Percentiles rank a stretch among this genome's conserved stretches.
Evolutionary conservation across 2,797 vertebrate species (phyloP).

Genomic region (Anableps anableps): DNA sequence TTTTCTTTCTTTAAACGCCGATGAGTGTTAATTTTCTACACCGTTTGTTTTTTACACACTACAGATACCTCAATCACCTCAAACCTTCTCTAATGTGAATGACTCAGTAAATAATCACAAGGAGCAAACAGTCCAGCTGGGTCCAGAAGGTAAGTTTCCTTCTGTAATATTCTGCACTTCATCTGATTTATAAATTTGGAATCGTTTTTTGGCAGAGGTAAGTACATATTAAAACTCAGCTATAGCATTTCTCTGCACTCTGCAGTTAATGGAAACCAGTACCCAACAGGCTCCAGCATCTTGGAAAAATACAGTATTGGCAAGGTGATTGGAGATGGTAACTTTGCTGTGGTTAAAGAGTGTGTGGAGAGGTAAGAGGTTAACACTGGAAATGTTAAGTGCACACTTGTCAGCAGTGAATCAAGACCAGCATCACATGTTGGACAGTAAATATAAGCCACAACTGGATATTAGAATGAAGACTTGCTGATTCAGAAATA

Average conservation of each 20-base stretch:
- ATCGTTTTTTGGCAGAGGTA: neutral
- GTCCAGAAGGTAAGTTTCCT: constrained; percentile 87
- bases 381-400: neutral
- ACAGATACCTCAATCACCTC: constrained; percentile 84
- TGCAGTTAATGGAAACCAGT: constrained; percentile 91
- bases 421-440: neutral
- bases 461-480: neutral
- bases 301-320: constrained; percentile 94
- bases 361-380: constrained; percentile 90
- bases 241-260: constrained; percentile 26
- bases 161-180: constrained; percentile 27
- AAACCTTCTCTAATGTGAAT: constrained; percentile 86
- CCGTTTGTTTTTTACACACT: constrained; percentile 30
- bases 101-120: constrained; percentile 80
- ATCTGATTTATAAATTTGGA: constrained; percentile 24
- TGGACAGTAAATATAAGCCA: constrained; percentile 14
- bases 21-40: neutral
- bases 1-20: neutral
- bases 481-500: neutral
- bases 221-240: neutral
- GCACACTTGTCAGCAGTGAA: constrained; percentile 1
- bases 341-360: constrained; percentile 97
- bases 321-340: constrained; percentile 97
- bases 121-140: constrained; percentile 76
- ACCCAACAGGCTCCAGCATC: constrained; percentile 80